Evolutionary conservation across 1,140 invertebrate species (phyloP).

Genomic region (Yoshiicerus persimilis): DNA sequence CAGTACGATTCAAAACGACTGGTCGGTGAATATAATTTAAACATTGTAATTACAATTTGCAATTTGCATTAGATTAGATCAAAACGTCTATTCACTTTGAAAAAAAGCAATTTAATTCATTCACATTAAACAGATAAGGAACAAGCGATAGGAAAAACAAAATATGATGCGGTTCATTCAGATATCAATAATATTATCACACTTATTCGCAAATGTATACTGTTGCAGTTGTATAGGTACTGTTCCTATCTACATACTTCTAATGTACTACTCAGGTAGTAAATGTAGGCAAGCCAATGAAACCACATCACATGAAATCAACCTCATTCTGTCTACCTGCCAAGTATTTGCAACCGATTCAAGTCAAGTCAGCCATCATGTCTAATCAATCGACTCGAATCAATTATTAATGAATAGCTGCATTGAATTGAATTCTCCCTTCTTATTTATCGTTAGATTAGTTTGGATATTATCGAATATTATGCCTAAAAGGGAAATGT

Average conservation of each 20-base stretch:
- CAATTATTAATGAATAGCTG: constrained; percentile 32
- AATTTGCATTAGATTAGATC: constrained; percentile 14
- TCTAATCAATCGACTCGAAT: constrained; percentile 32
- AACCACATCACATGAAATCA: background rate
- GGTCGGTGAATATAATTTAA: background rate
- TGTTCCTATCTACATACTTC: background rate
- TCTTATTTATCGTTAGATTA: background rate
- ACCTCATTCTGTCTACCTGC: constrained; percentile 21
- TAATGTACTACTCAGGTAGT: background rate
- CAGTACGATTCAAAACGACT: background rate
- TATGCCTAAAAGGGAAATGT: background rate
- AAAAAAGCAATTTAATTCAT: constrained; percentile 17
- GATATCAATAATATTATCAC: background rate
- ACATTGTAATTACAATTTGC: background rate
- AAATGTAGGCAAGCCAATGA: background rate
- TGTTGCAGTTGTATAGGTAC: background rate
- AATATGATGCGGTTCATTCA: background rate
- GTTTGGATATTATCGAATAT: background rate
- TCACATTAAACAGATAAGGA: background rate
- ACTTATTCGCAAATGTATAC: background rate
- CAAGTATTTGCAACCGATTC: background rate
- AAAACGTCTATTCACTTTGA: background rate
- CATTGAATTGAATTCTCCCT: background rate
- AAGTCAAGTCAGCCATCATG: constrained; percentile 1
- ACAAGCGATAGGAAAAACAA: background rate